Evolutionary conservation across 2,797 vertebrate species (phyloP), one percentile per base, ranked within the genome.

Genomic region (Chloroceryle amazona): DNA sequence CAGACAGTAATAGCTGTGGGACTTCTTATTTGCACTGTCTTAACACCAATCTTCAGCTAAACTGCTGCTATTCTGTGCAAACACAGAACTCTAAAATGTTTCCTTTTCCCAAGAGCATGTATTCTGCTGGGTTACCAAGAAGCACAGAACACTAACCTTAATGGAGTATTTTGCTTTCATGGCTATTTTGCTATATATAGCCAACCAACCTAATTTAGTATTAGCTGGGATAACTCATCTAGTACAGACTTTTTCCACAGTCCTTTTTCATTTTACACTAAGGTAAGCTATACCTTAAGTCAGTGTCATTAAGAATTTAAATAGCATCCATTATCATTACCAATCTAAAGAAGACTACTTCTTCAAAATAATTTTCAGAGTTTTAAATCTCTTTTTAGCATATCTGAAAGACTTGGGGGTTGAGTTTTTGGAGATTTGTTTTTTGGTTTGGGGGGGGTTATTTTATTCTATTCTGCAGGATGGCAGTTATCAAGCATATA

Each of bases 11-110:
- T 29, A 93, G 25, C 70, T 86, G 41, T 68, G 70, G 72, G n/a
- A 73, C 37, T 90, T 93, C 14, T 80, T 85, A 68, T 93, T 90
- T 80, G 15, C 46, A 54, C 46, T 85, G 11, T 57, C 52, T 87
- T 90, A 79, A 90, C 25, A 90, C 33, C 37, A 91, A 8, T 61
- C 58, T 80, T 90, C 46, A 90, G 25, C 10, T 25, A 88, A 68
- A 73, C 25, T 70, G 15, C 51, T 82, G 47, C n/a, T 83, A 31
- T n/a, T 87, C 67, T 70, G 46, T 49, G 21, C 26, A 91, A 90
- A 91, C 35, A 63, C 9, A 70, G 26, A 67, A 86, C 9, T 60
- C 28, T 62, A 41, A 86, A 94, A 0, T 4, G 19, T 42, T 90
- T 90, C 47, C 20, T 58, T 35, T 4, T 70, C 16, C 44, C 31